Conservation (phyloP, 2,113 vertebrate species). For the Notechis scutatus region DNA sequence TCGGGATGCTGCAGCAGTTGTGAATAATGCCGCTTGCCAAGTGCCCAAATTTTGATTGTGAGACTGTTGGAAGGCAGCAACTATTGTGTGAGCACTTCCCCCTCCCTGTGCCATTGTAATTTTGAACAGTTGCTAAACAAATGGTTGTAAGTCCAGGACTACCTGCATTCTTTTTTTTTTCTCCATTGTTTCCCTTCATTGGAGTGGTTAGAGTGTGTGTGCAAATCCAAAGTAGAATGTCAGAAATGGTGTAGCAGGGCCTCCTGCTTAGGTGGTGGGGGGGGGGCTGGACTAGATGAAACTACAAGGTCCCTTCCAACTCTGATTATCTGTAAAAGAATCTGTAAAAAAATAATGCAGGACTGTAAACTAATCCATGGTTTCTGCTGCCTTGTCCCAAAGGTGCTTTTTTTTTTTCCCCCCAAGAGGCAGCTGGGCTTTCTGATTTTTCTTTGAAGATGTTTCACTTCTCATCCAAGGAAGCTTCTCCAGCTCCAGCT, state of each 20-base stretch:
- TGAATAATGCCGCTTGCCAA: not conserved
- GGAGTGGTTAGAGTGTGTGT: not conserved
- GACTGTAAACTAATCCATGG: not conserved
- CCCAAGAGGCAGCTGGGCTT: too few relatives aligned
- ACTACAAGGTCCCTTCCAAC: too few relatives aligned
- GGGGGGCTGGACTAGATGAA: too few relatives aligned
- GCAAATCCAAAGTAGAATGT: not conserved
- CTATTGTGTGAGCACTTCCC: not conserved
- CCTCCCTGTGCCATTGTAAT: not conserved
- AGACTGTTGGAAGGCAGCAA: not conserved
- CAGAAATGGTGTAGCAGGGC: too few relatives aligned
- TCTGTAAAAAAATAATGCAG: not conserved
- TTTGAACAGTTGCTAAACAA: not conserved
- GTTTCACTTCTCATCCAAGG: too few relatives aligned
- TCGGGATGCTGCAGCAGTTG: not conserved
- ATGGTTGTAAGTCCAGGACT: not conserved
- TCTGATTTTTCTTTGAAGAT: too few relatives aligned
- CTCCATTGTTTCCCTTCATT: not conserved
- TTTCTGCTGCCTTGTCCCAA: not conserved
- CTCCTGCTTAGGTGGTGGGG: too few relatives aligned
- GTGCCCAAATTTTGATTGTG: not conserved
- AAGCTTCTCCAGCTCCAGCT: too few relatives aligned
- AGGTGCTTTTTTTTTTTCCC: too few relatives aligned
- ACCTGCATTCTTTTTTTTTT: not conserved
- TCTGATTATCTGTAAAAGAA: too few relatives aligned